Conservation (phyloP, 2,888 invertebrate species). For the Serrognathus titanus region DNA sequence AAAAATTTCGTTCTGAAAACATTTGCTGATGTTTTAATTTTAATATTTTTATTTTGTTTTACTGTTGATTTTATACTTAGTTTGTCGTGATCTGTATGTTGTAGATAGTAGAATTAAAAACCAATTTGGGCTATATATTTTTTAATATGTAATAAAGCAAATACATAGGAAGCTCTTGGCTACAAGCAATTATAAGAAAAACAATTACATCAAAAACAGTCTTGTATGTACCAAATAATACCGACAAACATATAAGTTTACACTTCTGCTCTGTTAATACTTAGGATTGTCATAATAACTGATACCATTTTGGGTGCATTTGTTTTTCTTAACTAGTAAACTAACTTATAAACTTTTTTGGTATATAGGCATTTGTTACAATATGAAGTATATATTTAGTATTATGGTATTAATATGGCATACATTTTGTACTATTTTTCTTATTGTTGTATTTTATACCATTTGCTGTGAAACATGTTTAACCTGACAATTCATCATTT, state of each 20-base stretch:
- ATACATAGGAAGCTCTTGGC: conserved; percentile 38
- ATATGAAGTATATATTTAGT: conserved; percentile 7
- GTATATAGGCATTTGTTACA: conserved; percentile 3
- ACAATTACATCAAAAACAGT: neutral
- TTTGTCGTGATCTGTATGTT: neutral
- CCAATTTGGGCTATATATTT: conserved; percentile 14
- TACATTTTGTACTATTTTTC: conserved; percentile 32
- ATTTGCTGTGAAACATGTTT: neutral
- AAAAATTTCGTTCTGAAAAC: no score
- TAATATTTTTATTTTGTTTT: neutral
- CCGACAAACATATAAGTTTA: neutral
- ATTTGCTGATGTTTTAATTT: neutral
- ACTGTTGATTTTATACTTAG: neutral
- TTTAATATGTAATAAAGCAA: conserved; percentile 32
- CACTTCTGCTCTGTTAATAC: neutral
- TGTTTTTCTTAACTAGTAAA: neutral
- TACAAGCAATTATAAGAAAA: conserved; percentile 31
- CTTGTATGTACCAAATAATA: neutral
- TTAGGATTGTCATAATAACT: neutral
- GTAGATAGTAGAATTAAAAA: neutral
- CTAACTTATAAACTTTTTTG: conserved; percentile 2
- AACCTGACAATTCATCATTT: neutral
- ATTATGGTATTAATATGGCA: conserved; percentile 25
- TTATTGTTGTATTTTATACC: conserved; percentile 27
- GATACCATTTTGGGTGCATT: neutral